phyloP scores from a whole-genome alignment of 2,113 vertebrate species.

The cattle (Bos taurus) region ARS-UCD2.0 NC_037333.1:116541501-116542000 shows the following conservation, averaged over 20 bases:
- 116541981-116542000: neutral
- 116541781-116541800: neutral
- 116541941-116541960: neutral
- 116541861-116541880: neutral
- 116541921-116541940: neutral
- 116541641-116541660: neutral
- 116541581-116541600: too few relatives aligned
- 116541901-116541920: neutral
- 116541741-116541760: neutral
- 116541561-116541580: neutral
- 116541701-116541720: neutral
- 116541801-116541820: neutral
- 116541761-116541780: neutral
- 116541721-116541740: neutral
- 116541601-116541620: neutral
- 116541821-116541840: neutral
- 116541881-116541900: neutral
- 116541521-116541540: neutral
- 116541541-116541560: neutral
- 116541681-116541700: neutral
- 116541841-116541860: neutral
- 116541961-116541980: neutral
- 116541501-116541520: fast-evolving
- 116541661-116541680: too few relatives aligned
- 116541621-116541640: neutral